Evolutionary conservation across 2,113 vertebrate species (phyloP), one percentile per base, ranked within the genome.

Genomic region (Mormoops blainvillei): DNA sequence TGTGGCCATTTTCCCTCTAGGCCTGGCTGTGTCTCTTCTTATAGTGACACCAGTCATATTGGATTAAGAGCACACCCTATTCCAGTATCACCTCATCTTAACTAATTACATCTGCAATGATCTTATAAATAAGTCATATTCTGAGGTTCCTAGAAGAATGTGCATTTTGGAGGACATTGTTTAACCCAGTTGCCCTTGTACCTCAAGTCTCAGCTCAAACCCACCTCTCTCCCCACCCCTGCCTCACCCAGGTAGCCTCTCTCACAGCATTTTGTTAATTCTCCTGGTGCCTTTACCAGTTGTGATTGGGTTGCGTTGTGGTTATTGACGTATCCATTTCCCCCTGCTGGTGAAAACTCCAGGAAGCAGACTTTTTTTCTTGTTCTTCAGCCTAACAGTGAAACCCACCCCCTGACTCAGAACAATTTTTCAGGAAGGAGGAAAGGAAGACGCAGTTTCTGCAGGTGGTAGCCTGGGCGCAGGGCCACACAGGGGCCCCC

Each of bases 401-500:
- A 52, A 61, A 19, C 43, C 24, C 19, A 24, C 48, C 1, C 24
- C 86, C 65, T 19, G 65, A 14, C 14, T 26, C 48, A 2, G 33
- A 67, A 38, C 4, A 36, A n/a, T 31, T 43, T 20, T 45, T 14
- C 7, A 28, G 48, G 77, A 74, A 91, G 22, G 16, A 33, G 18
- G 73, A 33, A 63, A 33, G 61, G 26, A 58, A 73, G 83, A 56
- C 73, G 3, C 48, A 24, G 11, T 41, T 26, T 31, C 56, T 15
- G 4, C 0, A 5, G 70, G 48, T 45, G 43, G 43, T 61, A 58
- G 24, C 28, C 77, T 0, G 11, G 61, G 6, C 0, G 0, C 2
- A 0, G 24, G 19, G n/a, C 28, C 16, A 12, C 0, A 0, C 5
- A 0, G 31, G 67, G 26, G 16, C 19, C 18, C 43, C 4, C 0